Evolutionary conservation across 2,113 vertebrate genomes (phyloP), one percentile per base, ranked within the genome.

Genomic region (Periophthalmus modestus): DNA sequence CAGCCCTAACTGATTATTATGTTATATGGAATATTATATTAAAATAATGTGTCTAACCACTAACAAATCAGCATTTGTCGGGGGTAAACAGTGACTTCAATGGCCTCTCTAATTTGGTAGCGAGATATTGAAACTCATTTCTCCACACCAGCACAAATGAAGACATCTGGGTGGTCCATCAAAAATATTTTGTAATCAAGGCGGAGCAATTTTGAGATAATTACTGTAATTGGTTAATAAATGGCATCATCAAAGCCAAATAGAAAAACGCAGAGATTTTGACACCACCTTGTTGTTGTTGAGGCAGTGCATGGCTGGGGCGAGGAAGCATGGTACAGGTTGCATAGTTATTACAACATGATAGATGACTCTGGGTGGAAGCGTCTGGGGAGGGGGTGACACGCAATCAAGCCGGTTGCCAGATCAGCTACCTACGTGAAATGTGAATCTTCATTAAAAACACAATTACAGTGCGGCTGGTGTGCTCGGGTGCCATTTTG

Each of bases 381-480:
- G 68, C 57, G 79, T 16, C 43, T 54, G 65, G 36, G 39, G 5
- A 0, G 52, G 18, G 28, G 28, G 18, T 36, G 2, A 68, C 77
- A 88, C 78, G 80, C 82, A 83, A 84, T 88, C 82, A 75, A 74
- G 84, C 70, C 74, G 82, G 85, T 88, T 43, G 88, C 73, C 58
- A 90, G 88, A 88, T 92, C 83, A 74, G 83, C 80, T 72, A 65
- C 69, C 72, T 77, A 80, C 66, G n/a, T 58, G 55, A 78, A 81
- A 89, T 80, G 76, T 66, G 70, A 82, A 82, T 86, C 86, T 89
- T 89, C 88, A 92, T 91, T 91, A 91, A 89, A 88, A 84, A 77
- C 74, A 83, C 86, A 89, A 90, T 91, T 87, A 89, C 28, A 68
- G 68, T 77, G 83, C 82, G 55, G 63, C 69, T 82, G 85, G 81